Base-by-base conservation (phyloP, 2,113 vertebrate species). In the Phrynosoma blainvillii region DNA sequence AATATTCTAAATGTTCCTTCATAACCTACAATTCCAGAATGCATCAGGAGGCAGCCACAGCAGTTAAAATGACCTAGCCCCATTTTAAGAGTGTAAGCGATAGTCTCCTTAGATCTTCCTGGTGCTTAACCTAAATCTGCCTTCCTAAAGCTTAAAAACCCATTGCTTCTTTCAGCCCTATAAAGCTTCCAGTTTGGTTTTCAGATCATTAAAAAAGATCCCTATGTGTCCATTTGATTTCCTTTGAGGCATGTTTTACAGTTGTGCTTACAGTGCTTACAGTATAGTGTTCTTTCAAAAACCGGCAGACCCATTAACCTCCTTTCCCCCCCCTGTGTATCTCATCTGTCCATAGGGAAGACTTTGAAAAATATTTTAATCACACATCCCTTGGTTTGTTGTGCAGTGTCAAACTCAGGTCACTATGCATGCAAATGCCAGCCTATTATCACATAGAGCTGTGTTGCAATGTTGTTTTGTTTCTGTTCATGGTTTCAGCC, bases 91-190 rank as follows among this genome's bases (percentile, higher is more conserved):
- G 36, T 36, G 36, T 36, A 36, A 36, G 36, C 2, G 36, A 36
- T 36, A 36, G 36, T 36, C 36, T 36, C 27, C 75, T 88, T 54
- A 78, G 40, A 36, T 56, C 74, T 77, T 68, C 25, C 21, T 36
- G 62, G 87, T 30, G n/a, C 40, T 88, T 88, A 77, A 56, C 73
- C 80, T 30, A 68, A 68, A 82, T 78, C 84, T 47, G 40, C 73
- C 62, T 77, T 73, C 65, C n/a, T 52, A 54, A 77, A 68, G n/a
- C n/a, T 77, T 32, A 77, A 42, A 62, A 88, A 36, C 36, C 73
- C 62, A 56, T 76, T 75, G 59, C 80, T 79, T 32, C 27, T 86
- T 86, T 68, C 21, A n/a, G 21, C 75, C 62, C 32, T 32, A 47
- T 70, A 78, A 66, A 78, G 54, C 52, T n/a, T 68, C 36, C 42